These are phyloP conservation scores for Bicyclus anynana DNA, from an alignment of 1,140 invertebrate species.

Conservation along the genomic window DNA sequence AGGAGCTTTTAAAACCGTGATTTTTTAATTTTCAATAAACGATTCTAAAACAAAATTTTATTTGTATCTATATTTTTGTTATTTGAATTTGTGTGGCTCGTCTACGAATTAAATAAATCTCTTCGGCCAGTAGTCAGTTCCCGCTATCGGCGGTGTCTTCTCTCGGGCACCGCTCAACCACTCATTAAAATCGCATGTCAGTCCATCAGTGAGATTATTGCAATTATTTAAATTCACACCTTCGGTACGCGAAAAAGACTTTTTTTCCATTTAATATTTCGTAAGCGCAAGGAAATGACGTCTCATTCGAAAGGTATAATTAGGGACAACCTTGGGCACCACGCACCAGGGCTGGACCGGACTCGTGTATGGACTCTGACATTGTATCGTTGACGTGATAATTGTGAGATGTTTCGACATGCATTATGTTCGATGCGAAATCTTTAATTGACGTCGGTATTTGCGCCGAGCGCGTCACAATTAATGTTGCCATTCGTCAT, in stretches of 20 bases:
- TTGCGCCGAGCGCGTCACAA: conserved; percentile 13
- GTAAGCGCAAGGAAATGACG: conserved; percentile 72
- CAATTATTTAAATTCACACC: conserved; percentile 77
- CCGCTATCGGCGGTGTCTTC: conserved; percentile 49
- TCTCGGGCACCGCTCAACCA: conserved; percentile 41
- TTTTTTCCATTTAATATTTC: conserved; percentile 70
- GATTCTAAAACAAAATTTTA: too few relatives aligned
- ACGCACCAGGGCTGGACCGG: conserved; percentile 51
- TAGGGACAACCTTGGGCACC: conserved; percentile 68
- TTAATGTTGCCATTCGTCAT: neutral
- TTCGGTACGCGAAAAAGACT: conserved; percentile 69
- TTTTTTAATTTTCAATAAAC: too few relatives aligned
- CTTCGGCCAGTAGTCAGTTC: conserved; percentile 1
- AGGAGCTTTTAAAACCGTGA: too few relatives aligned
- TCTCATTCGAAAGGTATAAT: conserved; percentile 75
- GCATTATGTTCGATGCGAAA: conserved; percentile 29
- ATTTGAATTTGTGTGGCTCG: neutral
- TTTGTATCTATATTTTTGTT: neutral
- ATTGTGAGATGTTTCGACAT: conserved; percentile 64
- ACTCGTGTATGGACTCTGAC: conserved; percentile 45
- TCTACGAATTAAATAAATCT: neutral
- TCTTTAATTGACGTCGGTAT: conserved; percentile 40
- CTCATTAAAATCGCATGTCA: conserved; percentile 72
- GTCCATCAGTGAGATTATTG: conserved; percentile 65
- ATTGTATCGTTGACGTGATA: conserved; percentile 54